Base-by-base conservation (phyloP, 2,797 vertebrate species). In the Melanotaenia parkinsoni region DNA sequence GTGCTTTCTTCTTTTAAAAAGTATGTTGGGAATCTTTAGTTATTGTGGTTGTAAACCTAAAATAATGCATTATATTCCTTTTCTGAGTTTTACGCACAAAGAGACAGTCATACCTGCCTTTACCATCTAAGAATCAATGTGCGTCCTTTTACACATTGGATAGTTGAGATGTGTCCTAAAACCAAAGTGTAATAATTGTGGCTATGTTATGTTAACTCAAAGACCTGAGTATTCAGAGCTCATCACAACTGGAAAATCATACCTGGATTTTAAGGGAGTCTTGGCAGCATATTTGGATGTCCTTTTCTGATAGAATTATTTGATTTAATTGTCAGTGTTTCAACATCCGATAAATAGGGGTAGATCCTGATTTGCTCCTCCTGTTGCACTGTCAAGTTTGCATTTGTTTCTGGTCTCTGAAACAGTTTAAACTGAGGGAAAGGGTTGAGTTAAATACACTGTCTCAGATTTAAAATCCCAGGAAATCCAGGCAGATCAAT, bases 171-270 rank as follows among this genome's bases (percentile, higher is more conserved):
- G 38, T 28, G 28, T 18, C 54, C 28, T 20, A 18, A 57, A 30
- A 18, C 32, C 28, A 32, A 57, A 30, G 16, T 30, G 30, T 16
- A 32, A 20, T 56, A 2, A 18, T 56, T 18, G 7, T 30, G 54
- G 30, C 51, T 54, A 5, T 6, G 51, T 54, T 5, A 45, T 14
- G 10, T 54, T 26, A 54, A 26, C 51, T 54, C 24, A 12, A 33
- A 66, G 6, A 73, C 43, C 4, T 20, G 38, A 72, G 12, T 24
- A 54, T 51, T 63, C 12, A 66, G 22, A 6, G 38, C 53, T 65
- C n/a, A 38, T 70, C 7, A 37, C 38, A 22, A 26, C 11, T 47
- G 22, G 7, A 20, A 33, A 9, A 51, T 51, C 9, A 24, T n/a
- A 24, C 8, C 11, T 22, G 14, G 26, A 14, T 66, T n/a, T 56